Base-by-base conservation (phyloP, 2,888 invertebrate genomes). In the Anticlea derivata region DNA sequence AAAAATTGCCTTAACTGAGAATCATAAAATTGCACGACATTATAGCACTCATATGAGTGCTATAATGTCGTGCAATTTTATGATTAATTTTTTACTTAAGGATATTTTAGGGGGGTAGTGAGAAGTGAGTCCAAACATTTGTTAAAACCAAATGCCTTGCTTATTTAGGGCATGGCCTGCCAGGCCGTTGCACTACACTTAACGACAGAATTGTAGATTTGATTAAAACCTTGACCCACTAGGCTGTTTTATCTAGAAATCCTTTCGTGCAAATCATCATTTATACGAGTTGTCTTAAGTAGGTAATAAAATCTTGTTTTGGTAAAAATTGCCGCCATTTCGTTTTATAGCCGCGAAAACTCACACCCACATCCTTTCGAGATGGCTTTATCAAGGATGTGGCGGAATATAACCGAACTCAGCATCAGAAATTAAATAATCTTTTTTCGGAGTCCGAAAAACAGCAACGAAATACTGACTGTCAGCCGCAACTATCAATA, bases 281-380 rank as follows among this genome's bases (percentile, higher is more conserved):
- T 34, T 33, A 31, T 12, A n/a, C 10, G 8, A 39, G 17, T 23
- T 39, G 47, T 47, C 38, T 27, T 31, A 45, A 30, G 6, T 30
- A 17, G 7, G 27, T 31, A 43, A 34, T 48, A 40, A 45, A 45
- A 40, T 12, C 48, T 53, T 35, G 1, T 53, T 53, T 53, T 48
- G 48, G 53, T 24, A 40, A 26, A n/a, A 34, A 49, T 48, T 48
- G 10, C 39, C 7, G 35, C 40, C 34, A 53, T 48, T 48, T 48
- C 24, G 12, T 48, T 53, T 53, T 53, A 48, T 53, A 48, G 31
- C 31, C 20, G 33, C 23, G 38, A 43, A 44, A 34, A 27, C 12
- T 44, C 41, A 52, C 52, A 44, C 44, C 53, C 44, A 48, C 48
- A 8, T 33, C 35, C 35, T 41, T 53, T 23, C 23, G 13, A 44